Evolutionary conservation across 2,797 vertebrate genomes (phyloP).

Genomic region (Brachyalestes nurse): DNA sequence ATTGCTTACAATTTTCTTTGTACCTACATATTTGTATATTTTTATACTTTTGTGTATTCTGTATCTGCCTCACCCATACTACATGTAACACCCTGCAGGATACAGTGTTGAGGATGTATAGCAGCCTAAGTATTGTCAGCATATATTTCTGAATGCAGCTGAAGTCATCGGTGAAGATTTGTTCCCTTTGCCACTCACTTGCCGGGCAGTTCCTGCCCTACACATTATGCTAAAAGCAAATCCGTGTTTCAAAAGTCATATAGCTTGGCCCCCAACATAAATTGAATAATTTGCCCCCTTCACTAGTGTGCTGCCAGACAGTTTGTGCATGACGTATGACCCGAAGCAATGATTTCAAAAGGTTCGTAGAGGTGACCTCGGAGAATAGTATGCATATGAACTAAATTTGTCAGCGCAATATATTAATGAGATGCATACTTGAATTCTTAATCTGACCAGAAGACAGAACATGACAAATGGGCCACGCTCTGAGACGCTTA

Average conservation of each 20-base stretch:
- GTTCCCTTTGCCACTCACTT: constrained; percentile 50
- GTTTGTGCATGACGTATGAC: constrained; percentile 66
- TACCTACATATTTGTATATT: neutral
- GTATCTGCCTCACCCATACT: neutral
- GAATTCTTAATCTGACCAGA: constrained; percentile 63
- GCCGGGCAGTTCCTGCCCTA: constrained; percentile 59
- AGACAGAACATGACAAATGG: constrained; percentile 65
- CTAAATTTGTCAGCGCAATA: constrained; percentile 66
- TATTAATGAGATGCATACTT: constrained; percentile 69
- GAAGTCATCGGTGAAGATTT: constrained; percentile 59
- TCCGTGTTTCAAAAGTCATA: constrained; percentile 74
- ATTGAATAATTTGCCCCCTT: constrained; percentile 74
- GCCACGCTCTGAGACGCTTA: constrained; percentile 57
- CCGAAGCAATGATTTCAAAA: constrained; percentile 73
- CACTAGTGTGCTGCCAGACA: constrained; percentile 71
- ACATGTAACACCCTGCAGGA: neutral
- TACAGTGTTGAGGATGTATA: neutral
- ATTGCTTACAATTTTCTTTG: too few relatives aligned
- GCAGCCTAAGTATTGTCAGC: neutral
- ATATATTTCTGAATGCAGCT: neutral
- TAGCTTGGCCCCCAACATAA: constrained; percentile 68
- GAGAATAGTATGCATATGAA: constrained; percentile 67
- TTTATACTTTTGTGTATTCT: neutral
- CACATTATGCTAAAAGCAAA: constrained; percentile 84
- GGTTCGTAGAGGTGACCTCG: constrained; percentile 77